These are phyloP conservation scores for Trinectes maculatus DNA, from an alignment of 2,113 vertebrate species.

Conservation along the genomic window DNA sequence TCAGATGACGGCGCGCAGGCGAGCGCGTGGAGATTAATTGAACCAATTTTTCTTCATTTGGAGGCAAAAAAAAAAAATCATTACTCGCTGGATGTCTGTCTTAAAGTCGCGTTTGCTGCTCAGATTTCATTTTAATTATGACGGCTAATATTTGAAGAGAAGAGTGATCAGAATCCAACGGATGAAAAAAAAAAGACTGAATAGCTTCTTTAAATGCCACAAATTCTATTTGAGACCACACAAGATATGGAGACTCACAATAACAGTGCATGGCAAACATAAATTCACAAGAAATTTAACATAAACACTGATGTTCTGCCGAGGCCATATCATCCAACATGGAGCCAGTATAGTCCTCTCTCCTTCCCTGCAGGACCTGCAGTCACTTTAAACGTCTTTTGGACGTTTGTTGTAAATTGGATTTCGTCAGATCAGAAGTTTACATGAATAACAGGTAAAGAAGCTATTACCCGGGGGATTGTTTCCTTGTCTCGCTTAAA, in stretches of 20 bases:
- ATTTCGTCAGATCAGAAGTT: slow-evolving; percentile 42
- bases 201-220: too few relatives aligned
- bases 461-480: slow-evolving; percentile 39
- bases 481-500: slow-evolving; percentile 40
- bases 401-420: slow-evolving; percentile 43
- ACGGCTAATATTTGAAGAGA: not conserved
- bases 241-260: too few relatives aligned
- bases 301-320: slow-evolving; percentile 11
- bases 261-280: slow-evolving; percentile 13
- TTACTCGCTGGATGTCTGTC: slow-evolving; percentile 11
- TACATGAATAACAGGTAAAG: slow-evolving; percentile 45
- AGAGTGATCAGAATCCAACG: slow-evolving; percentile 14
- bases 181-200: too few relatives aligned
- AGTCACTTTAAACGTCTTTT: slow-evolving; percentile 7
- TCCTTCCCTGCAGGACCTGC: slow-evolving; percentile 1
- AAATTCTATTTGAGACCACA: too few relatives aligned
- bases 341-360: not conserved
- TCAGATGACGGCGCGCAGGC: slow-evolving; percentile 51
- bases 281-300: not conserved
- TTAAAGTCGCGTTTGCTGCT: slow-evolving; percentile 16
- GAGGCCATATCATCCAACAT: slow-evolving; percentile 14
- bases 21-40: slow-evolving; percentile 59
- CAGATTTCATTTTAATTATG: slow-evolving; percentile 30
- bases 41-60: slow-evolving; percentile 52
- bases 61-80: slow-evolving; percentile 10